phyloP scores from a whole-genome alignment of 2,888 invertebrate genomes.

The Hymenopus coronatus region DNA sequence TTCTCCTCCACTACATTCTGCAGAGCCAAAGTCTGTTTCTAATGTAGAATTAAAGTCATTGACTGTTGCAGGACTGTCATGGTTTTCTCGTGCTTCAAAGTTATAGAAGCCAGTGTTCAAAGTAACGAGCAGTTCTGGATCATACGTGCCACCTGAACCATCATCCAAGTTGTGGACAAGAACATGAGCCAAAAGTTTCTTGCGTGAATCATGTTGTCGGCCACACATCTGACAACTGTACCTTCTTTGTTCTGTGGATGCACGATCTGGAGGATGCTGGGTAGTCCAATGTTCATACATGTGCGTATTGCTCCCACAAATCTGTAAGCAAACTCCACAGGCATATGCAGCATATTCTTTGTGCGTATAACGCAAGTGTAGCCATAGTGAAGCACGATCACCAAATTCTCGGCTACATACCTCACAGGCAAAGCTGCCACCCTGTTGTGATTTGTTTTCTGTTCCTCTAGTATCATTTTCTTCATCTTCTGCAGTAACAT shows the following conservation, averaged over 20 bases:
- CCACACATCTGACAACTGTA: conserved; percentile 54
- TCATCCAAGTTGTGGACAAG: conserved; percentile 54
- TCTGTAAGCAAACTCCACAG: conserved; percentile 56
- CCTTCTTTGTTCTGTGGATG: conserved; percentile 38
- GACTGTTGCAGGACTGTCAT: background rate
- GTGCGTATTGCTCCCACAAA: conserved; percentile 50
- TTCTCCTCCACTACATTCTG: background rate
- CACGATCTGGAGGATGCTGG: conserved; percentile 44
- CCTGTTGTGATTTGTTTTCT: conserved; percentile 43
- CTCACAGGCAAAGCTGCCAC: conserved; percentile 49
- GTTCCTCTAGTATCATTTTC: background rate
- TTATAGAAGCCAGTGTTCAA: conserved; percentile 39
- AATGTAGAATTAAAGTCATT: background rate
- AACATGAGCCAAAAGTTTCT: conserved; percentile 53
- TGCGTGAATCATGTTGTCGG: conserved; percentile 55
- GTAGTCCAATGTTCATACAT: conserved; percentile 53
- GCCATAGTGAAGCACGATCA: conserved; percentile 53
- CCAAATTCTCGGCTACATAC: conserved; percentile 51
- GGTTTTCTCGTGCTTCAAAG: background rate
- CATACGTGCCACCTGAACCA: conserved; percentile 39
- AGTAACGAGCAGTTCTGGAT: conserved; percentile 41
- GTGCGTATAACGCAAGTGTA: conserved; percentile 55
- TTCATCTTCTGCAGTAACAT: background rate
- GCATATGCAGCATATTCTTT: conserved; percentile 53
- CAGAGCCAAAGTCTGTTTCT: background rate